Conservation (phyloP, 2,113 vertebrate genomes). For the Amblyopsis rosae region DNA sequence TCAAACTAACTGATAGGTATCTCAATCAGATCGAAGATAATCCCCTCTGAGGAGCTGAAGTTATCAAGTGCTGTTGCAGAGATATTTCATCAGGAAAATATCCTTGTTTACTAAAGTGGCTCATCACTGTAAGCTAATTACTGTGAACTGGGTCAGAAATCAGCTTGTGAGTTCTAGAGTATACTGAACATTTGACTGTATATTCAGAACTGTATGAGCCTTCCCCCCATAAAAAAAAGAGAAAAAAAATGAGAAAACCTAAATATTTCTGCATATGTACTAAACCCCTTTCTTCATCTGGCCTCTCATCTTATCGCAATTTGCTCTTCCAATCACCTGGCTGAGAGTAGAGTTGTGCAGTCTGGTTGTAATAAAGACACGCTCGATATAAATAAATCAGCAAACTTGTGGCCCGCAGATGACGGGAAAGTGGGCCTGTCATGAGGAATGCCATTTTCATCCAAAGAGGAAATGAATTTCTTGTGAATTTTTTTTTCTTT, state of each 20-base stretch:
- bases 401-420: slow-evolving; percentile 91
- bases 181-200: slow-evolving; percentile 74
- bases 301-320: slow-evolving; percentile 57
- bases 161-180: slow-evolving; percentile 57
- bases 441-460: slow-evolving; percentile 86
- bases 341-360: slow-evolving; percentile 78
- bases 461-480: slow-evolving; percentile 89
- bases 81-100: slow-evolving; percentile 62
- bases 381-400: slow-evolving; percentile 73
- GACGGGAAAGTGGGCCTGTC: slow-evolving; percentile 85
- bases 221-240: background rate
- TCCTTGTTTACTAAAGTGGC: slow-evolving; percentile 69
- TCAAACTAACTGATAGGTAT: slow-evolving; percentile 59
- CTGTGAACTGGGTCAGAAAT: slow-evolving; percentile 75
- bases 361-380: slow-evolving; percentile 78
- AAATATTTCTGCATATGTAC: slow-evolving; percentile 21
- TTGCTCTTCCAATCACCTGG: slow-evolving; percentile 91
- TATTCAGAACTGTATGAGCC: slow-evolving; percentile 19
- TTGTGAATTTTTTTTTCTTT: slow-evolving; percentile 78
- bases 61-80: slow-evolving; percentile 32
- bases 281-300: slow-evolving; percentile 25
- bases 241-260: slow-evolving; percentile 3
- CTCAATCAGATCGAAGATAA: slow-evolving; percentile 54
- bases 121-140: slow-evolving; percentile 75
- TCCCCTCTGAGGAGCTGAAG: slow-evolving; percentile 42